A percentile compares a stretch with the other conserved stretches of the same genome.
Evolutionary conservation across 1,140 invertebrate species (phyloP).

Genomic region (Marisa cornuarietis): DNA sequence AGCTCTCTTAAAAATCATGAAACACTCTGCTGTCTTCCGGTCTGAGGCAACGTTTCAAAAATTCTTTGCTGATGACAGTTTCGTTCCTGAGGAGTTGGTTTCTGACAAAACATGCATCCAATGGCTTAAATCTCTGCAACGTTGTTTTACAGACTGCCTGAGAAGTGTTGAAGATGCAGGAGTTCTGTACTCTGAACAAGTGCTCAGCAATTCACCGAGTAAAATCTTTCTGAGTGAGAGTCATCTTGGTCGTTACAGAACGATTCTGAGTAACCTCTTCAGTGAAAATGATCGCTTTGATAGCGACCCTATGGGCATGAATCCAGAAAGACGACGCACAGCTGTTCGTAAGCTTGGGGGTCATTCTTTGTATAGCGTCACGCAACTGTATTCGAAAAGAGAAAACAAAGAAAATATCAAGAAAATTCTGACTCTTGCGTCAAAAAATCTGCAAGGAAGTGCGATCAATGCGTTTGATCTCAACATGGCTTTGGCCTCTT

Average conservation of each 20-base stretch:
- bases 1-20: conserved; percentile 27
- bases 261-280: background rate
- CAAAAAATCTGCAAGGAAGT: background rate
- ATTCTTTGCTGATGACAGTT: conserved; percentile 28
- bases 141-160: conserved; percentile 19
- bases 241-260: conserved; percentile 10
- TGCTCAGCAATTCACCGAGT: background rate
- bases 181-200: background rate
- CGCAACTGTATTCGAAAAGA: background rate
- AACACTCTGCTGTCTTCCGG: conserved; percentile 11
- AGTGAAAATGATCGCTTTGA: background rate
- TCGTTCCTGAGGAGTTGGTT: background rate
- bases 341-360: conserved; percentile 8
- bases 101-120: conserved; percentile 6
- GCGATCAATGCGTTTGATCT: background rate
- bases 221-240: conserved; percentile 1
- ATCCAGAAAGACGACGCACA: conserved; percentile 12
- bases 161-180: conserved; percentile 13
- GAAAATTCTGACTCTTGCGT: background rate
- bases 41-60: conserved; percentile 23
- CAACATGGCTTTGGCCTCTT: conserved; percentile 21
- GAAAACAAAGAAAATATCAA: background rate
- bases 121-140: conserved; percentile 29
- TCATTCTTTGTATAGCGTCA: conserved; percentile 9
- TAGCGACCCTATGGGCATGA: background rate